These are phyloP conservation scores for Lepidocyrtinus sp. DNA, from an alignment of 2,888 invertebrate genomes.

Conservation along the genomic window DNA sequence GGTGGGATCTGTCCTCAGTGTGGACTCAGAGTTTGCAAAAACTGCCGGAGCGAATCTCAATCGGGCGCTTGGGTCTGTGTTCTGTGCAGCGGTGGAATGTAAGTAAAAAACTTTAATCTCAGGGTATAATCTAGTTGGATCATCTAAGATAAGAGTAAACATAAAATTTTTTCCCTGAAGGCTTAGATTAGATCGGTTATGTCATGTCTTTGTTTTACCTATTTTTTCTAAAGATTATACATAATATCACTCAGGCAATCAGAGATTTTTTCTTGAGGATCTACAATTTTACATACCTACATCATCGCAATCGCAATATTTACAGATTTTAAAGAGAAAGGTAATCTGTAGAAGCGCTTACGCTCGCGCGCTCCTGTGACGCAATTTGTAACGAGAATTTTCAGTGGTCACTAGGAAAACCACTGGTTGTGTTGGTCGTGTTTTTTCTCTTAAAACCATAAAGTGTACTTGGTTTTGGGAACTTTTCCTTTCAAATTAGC, in stretches of 20 bases:
- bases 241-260: background rate
- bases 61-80: slow-evolving; percentile 66
- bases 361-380: background rate
- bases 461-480: too few relatives aligned
- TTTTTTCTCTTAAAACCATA: too few relatives aligned
- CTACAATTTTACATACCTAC: too few relatives aligned
- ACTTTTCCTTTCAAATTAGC: too few relatives aligned
- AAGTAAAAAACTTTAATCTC: slow-evolving; percentile 31
- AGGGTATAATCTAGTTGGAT: background rate
- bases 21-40: slow-evolving; percentile 69
- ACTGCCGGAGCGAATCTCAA: slow-evolving; percentile 63
- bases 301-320: too few relatives aligned
- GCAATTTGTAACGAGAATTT: background rate
- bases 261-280: background rate
- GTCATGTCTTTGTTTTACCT: background rate
- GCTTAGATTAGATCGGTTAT: background rate
- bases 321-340: background rate
- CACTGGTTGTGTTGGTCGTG: too few relatives aligned
- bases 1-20: slow-evolving; percentile 68
- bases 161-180: background rate
- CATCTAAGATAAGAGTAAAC: background rate
- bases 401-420: background rate
- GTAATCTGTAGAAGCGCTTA: too few relatives aligned
- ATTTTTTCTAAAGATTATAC: too few relatives aligned
- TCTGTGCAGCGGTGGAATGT: slow-evolving; percentile 66